These are phyloP conservation scores for Carabus problematicus DNA, from an alignment of 2,888 invertebrate species.

Conservation along the genomic window DNA sequence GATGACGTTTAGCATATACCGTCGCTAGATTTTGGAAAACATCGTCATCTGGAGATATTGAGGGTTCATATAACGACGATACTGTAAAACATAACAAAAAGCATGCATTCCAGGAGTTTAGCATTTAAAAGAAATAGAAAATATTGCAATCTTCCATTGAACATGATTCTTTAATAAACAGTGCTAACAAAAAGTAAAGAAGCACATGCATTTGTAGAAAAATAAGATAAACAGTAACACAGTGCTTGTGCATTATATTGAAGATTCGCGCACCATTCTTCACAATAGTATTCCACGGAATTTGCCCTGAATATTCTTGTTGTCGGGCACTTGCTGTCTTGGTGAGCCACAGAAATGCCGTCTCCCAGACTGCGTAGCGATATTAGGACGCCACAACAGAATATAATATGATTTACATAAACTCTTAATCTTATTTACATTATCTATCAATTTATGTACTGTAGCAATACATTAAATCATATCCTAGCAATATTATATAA, in stretches of 20 bases:
- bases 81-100: no score
- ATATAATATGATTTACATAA: not conserved
- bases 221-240: not conserved
- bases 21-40: slow-evolving; percentile 67
- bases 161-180: not conserved
- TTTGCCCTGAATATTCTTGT: no score
- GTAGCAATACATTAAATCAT: not conserved
- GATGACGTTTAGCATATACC: slow-evolving; percentile 66
- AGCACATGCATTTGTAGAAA: not conserved
- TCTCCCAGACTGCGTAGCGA: slow-evolving; percentile 6
- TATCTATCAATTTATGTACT: not conserved
- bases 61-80: slow-evolving; percentile 50
- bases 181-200: not conserved
- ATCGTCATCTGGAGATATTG: slow-evolving; percentile 70
- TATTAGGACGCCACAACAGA: not conserved
- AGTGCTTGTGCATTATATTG: not conserved
- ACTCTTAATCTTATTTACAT: not conserved
- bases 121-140: not conserved
- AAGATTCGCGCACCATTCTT: not conserved
- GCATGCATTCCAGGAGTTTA: no score
- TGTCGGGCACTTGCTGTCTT: not conserved
- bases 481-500: no score
- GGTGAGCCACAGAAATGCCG: not conserved
- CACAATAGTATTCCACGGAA: no score
- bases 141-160: not conserved